Evolutionary conservation across 2,888 invertebrate genomes (phyloP), one percentile per base, ranked within the genome.

Genomic region (Coleophora flavipennella): DNA sequence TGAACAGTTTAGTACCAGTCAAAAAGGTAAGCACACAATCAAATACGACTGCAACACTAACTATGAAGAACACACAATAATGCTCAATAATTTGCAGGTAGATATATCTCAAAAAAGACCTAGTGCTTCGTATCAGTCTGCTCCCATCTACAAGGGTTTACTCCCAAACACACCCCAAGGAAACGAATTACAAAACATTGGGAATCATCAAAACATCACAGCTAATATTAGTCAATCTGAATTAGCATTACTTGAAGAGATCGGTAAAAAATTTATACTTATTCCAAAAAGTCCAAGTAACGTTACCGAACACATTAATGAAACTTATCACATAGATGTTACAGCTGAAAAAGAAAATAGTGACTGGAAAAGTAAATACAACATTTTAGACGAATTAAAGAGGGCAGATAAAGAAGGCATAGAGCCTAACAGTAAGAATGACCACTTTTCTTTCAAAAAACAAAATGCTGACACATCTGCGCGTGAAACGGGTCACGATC

Each of bases 351-450:
- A 27, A 38, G 60, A 66, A 31, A 66, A 61, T 41, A 44, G 41
- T 20, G 77, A 81, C 49, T 84, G 84, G 84, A 78, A 68, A 56
- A 77, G 64, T 44, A 84, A 84, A 64, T 84, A 84, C 42, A 68
- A 74, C 37, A 83, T 84, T 50, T 60, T 84, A 48, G 62, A 76
- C 31, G 51, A 70, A 51, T 49, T 84, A 33, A 80, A 77, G 45
- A 60, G 62, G 42, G 59, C 57, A 37, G 75, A 75, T 44, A 67
- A 63, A 41, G 60, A 59, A 43, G 55, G 20, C 20, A 4, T 20
- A 6, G 20, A 20, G 20, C 20, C 20, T 20, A 20, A 20, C 20
- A 20, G 20, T 20, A 20, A 20, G 20, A 20, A 20, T 4, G 6
- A 20, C 20, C 3, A 20, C 20, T 20, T 20, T n/a, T 6, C 3